phyloP scores from a whole-genome alignment of 2,797 vertebrate species.

The Okamejei kenojei region DNA sequence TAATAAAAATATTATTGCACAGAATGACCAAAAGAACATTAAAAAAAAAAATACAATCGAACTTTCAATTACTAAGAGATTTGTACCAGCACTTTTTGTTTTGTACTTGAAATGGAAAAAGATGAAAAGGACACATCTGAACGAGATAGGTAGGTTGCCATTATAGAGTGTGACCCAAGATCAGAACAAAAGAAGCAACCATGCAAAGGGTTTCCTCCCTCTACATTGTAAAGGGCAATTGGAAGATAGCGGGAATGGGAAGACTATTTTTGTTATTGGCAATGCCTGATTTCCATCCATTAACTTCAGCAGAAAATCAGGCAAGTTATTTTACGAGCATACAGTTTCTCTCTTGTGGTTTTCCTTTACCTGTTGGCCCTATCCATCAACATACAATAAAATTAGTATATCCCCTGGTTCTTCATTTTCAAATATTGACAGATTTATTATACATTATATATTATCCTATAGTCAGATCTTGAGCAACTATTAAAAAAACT shows the following conservation, averaged over 20 bases:
- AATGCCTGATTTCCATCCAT: not conserved
- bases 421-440: not conserved
- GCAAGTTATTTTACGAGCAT: not conserved
- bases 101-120: not conserved
- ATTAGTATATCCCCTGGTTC: not conserved
- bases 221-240: not conserved
- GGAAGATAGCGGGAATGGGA: not conserved
- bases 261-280: not conserved
- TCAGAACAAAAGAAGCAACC: not conserved
- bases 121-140: not conserved
- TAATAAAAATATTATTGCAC: not conserved
- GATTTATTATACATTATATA: not conserved
- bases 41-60: not conserved
- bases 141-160: not conserved
- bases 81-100: not conserved
- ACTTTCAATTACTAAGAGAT: not conserved
- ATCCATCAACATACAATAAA: not conserved
- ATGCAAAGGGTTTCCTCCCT: not conserved
- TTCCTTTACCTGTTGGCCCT: not conserved
- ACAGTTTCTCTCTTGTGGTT: not conserved
- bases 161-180: not conserved
- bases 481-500: not conserved
- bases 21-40: not conserved
- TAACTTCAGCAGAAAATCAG: not conserved
- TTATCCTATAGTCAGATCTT: not conserved